Evolutionary conservation across 30 jellyfish, hydroid and myxozoan genomes (phyloP).

Genomic region (Catostylus mosaicus): DNA sequence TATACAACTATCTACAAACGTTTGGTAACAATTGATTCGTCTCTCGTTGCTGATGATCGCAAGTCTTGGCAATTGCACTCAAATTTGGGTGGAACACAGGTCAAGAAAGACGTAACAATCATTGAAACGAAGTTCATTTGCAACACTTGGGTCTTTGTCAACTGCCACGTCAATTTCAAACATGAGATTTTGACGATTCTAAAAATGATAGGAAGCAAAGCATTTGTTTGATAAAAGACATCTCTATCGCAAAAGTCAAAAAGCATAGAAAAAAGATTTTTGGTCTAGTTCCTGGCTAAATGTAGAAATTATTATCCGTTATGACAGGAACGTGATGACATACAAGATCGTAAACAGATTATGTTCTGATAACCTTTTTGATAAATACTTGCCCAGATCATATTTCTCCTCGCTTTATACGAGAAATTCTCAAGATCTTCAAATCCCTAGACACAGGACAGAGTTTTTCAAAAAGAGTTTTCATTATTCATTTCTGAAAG

Average conservation of each 20-base stretch:
- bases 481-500: slow-evolving; percentile 24
- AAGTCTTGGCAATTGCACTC: too few species aligned
- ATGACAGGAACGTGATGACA: not conserved
- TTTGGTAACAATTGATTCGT: too few species aligned
- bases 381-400: not conserved
- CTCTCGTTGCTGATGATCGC: too few species aligned
- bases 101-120: not conserved
- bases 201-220: not conserved
- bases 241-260: not conserved
- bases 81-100: not conserved
- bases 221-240: not conserved
- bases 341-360: not conserved
- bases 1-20: too few species aligned
- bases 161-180: slow-evolving; percentile 13
- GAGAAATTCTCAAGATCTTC: slow-evolving; percentile 29
- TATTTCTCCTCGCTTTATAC: slow-evolving; percentile 23
- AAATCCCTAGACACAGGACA: slow-evolving; percentile 27
- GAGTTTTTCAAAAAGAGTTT: slow-evolving; percentile 32
- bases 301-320: too few species aligned
- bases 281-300: too few species aligned
- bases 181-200: slow-evolving; percentile 38
- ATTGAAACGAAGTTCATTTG: not conserved
- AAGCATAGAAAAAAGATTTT: too few species aligned
- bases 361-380: too few species aligned
- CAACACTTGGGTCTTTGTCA: not conserved